Percentiles rank a stretch among this genome's conserved stretches.
These are phyloP conservation scores for Ectemnius continuus DNA, from an alignment of 2,888 invertebrate species.

Conservation along the genomic window DNA sequence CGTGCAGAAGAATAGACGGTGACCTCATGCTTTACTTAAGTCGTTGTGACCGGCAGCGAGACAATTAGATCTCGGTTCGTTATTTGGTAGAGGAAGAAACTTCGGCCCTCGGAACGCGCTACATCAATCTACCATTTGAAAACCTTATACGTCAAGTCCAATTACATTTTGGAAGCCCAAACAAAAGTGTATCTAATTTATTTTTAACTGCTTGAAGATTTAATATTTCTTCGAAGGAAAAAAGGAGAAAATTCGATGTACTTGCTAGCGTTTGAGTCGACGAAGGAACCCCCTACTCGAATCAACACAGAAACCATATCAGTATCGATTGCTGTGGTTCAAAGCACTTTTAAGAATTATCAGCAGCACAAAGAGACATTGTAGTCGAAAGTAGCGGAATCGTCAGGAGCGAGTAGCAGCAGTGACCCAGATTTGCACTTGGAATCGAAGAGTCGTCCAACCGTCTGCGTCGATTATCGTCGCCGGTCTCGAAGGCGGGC, in stretches of 20 bases:
- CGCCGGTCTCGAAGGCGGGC: slow-evolving; percentile 45
- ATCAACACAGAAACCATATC: too few species aligned
- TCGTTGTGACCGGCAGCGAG: slow-evolving; percentile 66
- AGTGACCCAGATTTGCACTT: slow-evolving; percentile 45
- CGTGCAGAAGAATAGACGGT: slow-evolving; percentile 66
- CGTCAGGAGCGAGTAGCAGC: background rate
- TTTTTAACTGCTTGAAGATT: too few species aligned
- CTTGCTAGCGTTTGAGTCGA: too few species aligned
- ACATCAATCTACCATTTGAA: slow-evolving; percentile 8
- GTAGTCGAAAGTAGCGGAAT: slow-evolving; percentile 4
- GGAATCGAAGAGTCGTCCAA: slow-evolving; percentile 45
- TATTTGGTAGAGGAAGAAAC: slow-evolving; percentile 43
- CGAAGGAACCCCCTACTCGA: too few species aligned
- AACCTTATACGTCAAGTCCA: too few species aligned
- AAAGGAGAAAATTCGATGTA: too few species aligned
- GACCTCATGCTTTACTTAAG: slow-evolving; percentile 73
- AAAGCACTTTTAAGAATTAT: background rate
- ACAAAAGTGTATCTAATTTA: too few species aligned
- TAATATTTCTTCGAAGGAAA: too few species aligned
- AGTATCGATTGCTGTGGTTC: too few species aligned
- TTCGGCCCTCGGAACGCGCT: slow-evolving; percentile 25
- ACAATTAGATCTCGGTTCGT: slow-evolving; percentile 65
- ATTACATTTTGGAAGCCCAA: too few species aligned
- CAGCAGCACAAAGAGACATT: background rate
- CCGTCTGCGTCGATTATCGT: slow-evolving; percentile 48